Evolutionary conservation across 1,140 invertebrate genomes (phyloP).

Genomic region (Brachionus koreanus): DNA sequence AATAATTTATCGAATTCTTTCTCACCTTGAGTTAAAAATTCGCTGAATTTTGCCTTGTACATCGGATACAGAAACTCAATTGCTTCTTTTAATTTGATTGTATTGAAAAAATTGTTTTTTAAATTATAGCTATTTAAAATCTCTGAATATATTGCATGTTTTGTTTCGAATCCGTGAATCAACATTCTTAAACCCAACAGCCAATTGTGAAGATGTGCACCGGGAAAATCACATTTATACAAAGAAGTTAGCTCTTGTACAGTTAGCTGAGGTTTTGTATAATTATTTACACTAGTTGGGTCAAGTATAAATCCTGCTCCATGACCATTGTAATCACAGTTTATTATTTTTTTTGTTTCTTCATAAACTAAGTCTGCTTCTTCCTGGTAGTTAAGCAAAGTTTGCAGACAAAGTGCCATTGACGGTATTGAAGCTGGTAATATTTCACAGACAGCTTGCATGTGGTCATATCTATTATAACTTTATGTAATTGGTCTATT

Average conservation of each 20-base stretch:
- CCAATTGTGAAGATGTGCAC: constrained; percentile 39
- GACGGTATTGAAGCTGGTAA: constrained; percentile 9
- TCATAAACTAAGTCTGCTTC: not conserved
- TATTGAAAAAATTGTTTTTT: constrained; percentile 41
- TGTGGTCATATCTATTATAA: constrained; percentile 33
- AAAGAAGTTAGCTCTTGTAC: constrained; percentile 7
- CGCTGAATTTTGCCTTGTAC: constrained; percentile 1
- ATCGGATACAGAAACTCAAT: not conserved
- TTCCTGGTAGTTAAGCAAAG: not conserved
- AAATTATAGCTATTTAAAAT: constrained; percentile 38
- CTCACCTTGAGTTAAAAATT: not conserved
- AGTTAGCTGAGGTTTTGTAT: not conserved
- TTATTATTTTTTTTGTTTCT: constrained; percentile 34
- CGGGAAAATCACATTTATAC: constrained; percentile 38
- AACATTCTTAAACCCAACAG: not conserved
- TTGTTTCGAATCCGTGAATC: not conserved
- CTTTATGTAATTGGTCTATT: not conserved
- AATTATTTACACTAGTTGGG: not conserved
- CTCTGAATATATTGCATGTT: not conserved
- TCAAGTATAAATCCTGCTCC: constrained; percentile 6
- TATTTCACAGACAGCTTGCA: constrained; percentile 38
- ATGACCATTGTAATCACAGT: constrained; percentile 7
- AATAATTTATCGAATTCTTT: constrained; percentile 42
- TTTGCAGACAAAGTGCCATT: constrained; percentile 11
- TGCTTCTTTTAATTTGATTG: constrained; percentile 27